These are phyloP conservation scores for Salmo trutta DNA, from an alignment of 2,797 vertebrate genomes.

Conservation along the genomic window DNA sequence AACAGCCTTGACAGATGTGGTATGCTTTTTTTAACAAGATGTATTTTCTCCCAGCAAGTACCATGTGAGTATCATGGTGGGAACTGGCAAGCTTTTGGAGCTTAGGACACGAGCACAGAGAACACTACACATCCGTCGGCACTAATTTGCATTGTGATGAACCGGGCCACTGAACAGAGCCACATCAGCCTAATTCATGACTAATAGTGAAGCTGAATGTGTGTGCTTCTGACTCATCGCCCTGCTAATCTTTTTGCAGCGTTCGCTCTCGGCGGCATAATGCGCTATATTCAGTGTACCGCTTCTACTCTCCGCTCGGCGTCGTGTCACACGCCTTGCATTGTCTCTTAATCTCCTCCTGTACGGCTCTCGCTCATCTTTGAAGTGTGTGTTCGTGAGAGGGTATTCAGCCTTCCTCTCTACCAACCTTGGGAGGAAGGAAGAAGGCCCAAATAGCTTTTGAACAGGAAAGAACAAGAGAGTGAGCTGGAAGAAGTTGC, in stretches of 20 bases:
- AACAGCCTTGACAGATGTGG: background rate
- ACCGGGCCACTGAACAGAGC: background rate
- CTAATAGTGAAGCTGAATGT: background rate
- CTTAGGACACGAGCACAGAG: background rate
- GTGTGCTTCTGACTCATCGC: conserved; percentile 10
- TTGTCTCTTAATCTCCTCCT: conserved; percentile 12
- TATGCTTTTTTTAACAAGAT: background rate
- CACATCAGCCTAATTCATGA: conserved; percentile 19
- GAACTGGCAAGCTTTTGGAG: background rate
- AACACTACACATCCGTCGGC: background rate
- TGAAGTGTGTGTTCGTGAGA: conserved; percentile 1
- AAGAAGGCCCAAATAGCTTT: background rate
- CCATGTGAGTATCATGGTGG: background rate
- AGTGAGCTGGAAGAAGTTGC: background rate
- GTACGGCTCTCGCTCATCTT: background rate
- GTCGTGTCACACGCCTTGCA: conserved; percentile 2
- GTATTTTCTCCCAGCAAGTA: background rate
- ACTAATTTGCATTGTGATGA: conserved; percentile 6
- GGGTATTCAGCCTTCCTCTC: background rate
- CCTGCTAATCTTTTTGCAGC: background rate
- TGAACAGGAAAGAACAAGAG: background rate
- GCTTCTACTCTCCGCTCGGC: background rate
- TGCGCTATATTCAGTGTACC: background rate
- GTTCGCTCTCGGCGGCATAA: background rate
- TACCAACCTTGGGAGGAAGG: background rate